These are phyloP conservation scores for Siphonodentalium dalli DNA, from an alignment of 2,888 invertebrate species.

Conservation along the genomic window DNA sequence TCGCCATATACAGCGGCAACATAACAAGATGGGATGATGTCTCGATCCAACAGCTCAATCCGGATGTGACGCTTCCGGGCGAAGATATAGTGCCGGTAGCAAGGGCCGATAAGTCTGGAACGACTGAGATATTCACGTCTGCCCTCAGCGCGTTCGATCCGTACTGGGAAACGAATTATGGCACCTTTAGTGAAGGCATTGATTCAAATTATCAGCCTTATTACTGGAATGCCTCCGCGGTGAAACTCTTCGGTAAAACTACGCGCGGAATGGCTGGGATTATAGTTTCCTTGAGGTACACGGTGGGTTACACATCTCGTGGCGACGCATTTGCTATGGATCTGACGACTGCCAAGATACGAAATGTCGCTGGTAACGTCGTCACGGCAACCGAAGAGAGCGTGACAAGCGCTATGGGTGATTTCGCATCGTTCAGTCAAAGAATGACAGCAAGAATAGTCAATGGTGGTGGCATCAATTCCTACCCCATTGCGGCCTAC, in stretches of 20 bases:
- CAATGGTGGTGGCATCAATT: constrained; percentile 24
- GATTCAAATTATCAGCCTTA: constrained; percentile 11
- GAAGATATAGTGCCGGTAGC: constrained; percentile 47
- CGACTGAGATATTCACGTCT: constrained; percentile 52
- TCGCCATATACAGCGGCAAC: constrained; percentile 58
- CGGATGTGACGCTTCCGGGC: constrained; percentile 33
- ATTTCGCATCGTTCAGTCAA: constrained; percentile 12
- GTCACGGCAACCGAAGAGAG: constrained; percentile 27
- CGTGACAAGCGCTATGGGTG: constrained; percentile 44
- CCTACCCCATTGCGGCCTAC: constrained; percentile 55
- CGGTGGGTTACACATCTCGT: constrained; percentile 52
- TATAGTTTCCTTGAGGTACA: constrained; percentile 39
- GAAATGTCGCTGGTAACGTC: constrained; percentile 37
- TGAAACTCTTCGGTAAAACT: constrained; percentile 36
- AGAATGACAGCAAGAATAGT: constrained; percentile 26
- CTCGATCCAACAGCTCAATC: constrained; percentile 36
- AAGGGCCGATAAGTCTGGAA: constrained; percentile 55
- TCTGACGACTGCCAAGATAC: constrained; percentile 36
- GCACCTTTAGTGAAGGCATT: constrained; percentile 41
- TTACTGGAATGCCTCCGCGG: constrained; percentile 36
- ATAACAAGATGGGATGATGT: constrained; percentile 50
- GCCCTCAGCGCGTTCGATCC: constrained; percentile 44
- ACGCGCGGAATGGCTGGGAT: constrained; percentile 45
- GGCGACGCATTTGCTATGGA: constrained; percentile 34
- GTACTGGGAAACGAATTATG: constrained; percentile 42